phyloP scores from a whole-genome alignment of 2,888 invertebrate genomes.

The Galerucella calmariensis region DNA sequence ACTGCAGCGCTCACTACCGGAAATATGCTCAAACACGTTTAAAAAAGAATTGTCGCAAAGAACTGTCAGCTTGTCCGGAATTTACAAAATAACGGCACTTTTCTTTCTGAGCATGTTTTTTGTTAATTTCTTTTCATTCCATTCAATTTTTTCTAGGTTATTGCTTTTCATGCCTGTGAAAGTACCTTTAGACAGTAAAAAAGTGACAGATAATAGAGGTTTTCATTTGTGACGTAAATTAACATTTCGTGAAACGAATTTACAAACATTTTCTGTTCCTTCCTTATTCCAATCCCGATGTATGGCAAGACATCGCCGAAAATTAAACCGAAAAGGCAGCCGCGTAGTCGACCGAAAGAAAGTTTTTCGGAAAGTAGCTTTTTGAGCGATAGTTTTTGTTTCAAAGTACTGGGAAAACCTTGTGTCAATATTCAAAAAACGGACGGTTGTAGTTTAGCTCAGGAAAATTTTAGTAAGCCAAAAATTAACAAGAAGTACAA shows the following conservation, averaged over 20 bases:
- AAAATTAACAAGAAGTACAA: background rate
- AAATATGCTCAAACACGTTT: too few species aligned
- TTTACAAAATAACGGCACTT: too few species aligned
- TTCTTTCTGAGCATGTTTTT: too few species aligned
- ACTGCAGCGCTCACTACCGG: too few species aligned
- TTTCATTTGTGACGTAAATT: constrained; percentile 2
- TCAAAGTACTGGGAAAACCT: constrained; percentile 40
- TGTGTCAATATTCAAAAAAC: constrained; percentile 9
- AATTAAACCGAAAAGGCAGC: background rate
- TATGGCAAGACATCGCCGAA: background rate
- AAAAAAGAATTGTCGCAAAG: too few species aligned
- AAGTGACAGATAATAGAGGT: background rate
- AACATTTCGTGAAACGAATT: constrained; percentile 3
- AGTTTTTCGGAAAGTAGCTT: constrained; percentile 40
- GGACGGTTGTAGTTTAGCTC: background rate
- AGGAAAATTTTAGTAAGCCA: background rate
- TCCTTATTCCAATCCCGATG: background rate
- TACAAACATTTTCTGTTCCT: background rate
- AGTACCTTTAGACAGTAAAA: background rate
- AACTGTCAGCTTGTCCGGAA: too few species aligned
- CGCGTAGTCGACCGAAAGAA: constrained; percentile 1
- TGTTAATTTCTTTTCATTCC: too few species aligned
- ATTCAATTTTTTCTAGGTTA: background rate
- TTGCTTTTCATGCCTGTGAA: background rate
- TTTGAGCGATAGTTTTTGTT: constrained; percentile 42